These are phyloP conservation scores for Campoletis raptor DNA, from an alignment of 2,888 invertebrate species.

Conservation along the genomic window DNA sequence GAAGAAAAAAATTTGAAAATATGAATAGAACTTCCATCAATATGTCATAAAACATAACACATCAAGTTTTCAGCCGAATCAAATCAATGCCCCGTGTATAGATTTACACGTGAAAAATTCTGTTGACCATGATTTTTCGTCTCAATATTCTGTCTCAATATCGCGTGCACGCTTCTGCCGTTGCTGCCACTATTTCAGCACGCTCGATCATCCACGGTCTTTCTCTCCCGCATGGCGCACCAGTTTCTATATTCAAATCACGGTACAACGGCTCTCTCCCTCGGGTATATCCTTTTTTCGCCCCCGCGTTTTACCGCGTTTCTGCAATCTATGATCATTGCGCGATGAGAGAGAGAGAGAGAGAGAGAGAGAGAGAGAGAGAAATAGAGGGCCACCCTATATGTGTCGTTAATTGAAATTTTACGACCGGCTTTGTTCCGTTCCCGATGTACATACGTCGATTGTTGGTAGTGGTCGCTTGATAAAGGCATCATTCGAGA, in stretches of 20 bases:
- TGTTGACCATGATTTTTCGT: conserved; percentile 36
- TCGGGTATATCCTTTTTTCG: conserved; percentile 30
- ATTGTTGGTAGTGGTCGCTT: conserved; percentile 70
- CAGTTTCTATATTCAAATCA: conserved; percentile 29
- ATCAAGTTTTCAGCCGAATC: neutral
- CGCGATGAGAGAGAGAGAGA: neutral
- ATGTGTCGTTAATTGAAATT: conserved; percentile 76
- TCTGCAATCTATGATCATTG: conserved; percentile 38
- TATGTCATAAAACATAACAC: neutral
- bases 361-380: neutral
- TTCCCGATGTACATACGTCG: conserved; percentile 60
- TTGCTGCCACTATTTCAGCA: conserved; percentile 57
- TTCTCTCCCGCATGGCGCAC: conserved; percentile 47
- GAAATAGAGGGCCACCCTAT: conserved; percentile 33
- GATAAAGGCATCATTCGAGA: conserved; percentile 74
- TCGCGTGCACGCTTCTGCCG: conserved; percentile 60
- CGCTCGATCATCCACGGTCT: conserved; percentile 56
- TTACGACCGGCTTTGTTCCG: conserved; percentile 75
- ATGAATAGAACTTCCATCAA: neutral
- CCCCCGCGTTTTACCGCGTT: conserved; percentile 16
- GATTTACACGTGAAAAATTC: conserved; percentile 6
- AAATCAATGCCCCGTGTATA: neutral
- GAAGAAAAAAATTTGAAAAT: too few species aligned
- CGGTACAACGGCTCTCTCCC: conserved; percentile 39
- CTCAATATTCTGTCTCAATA: conserved; percentile 46